Evolutionary conservation across 2,888 invertebrate species (phyloP).

Genomic region (Lithophane socia): DNA sequence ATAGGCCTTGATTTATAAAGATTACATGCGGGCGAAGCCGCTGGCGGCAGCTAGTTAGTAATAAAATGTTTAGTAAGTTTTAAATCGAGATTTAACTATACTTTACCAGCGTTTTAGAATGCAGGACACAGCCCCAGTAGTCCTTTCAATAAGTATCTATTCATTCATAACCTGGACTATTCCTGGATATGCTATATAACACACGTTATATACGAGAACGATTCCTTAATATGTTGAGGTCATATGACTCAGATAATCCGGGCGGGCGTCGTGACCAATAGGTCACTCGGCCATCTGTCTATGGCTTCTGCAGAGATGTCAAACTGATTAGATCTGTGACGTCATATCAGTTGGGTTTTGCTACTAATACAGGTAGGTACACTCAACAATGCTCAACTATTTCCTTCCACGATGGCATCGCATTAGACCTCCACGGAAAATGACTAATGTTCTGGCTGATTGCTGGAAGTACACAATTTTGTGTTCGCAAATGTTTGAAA

Average conservation of each 20-base stretch:
- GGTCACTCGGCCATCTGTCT: slow-evolving; percentile 63
- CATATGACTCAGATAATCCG: slow-evolving; percentile 58
- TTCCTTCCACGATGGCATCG: not conserved
- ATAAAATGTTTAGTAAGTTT: not conserved
- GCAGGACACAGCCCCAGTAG: not conserved
- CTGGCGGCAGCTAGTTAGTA: not conserved
- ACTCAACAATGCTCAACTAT: not conserved
- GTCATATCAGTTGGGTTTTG: slow-evolving; percentile 2
- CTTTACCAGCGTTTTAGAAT: not conserved
- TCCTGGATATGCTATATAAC: not conserved
- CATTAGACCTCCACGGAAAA: not conserved
- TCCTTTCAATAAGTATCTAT: not conserved
- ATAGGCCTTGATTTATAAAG: no score
- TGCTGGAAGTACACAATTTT: not conserved
- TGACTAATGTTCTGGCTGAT: not conserved
- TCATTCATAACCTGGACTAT: not conserved
- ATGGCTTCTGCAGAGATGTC: slow-evolving; percentile 61
- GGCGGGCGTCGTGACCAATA: slow-evolving; percentile 19
- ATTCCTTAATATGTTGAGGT: slow-evolving; percentile 50
- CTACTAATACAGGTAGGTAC: not conserved
- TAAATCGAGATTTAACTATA: not conserved
- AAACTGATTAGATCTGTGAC: slow-evolving; percentile 48
- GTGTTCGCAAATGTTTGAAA: not conserved
- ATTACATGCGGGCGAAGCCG: no score
- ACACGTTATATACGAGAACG: slow-evolving; percentile 1